phyloP scores from a whole-genome alignment of 2,888 invertebrate genomes.

The Caenorhabditis virilis region DNA sequence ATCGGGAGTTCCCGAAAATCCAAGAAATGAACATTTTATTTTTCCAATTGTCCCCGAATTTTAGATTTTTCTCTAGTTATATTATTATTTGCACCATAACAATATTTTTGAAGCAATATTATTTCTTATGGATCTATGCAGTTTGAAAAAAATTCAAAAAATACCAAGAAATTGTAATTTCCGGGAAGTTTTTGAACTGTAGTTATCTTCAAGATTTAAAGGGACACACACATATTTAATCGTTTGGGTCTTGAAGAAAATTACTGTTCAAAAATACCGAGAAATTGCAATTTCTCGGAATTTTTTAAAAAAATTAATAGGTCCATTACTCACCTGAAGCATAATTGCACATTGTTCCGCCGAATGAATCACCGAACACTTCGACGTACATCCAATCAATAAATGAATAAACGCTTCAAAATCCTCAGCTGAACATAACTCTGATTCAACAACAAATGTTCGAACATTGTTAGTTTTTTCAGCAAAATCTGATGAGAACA shows the following conservation, averaged over 20 bases:
- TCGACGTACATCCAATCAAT: constrained; percentile 44
- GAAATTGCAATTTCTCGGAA: constrained; percentile 5
- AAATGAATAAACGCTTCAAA: constrained; percentile 55
- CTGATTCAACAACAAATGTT: constrained; percentile 46
- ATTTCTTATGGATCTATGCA: too few relatives aligned
- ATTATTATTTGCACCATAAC: too few relatives aligned
- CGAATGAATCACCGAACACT: constrained; percentile 26
- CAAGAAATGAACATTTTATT: too few relatives aligned
- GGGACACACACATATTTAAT: too few relatives aligned
- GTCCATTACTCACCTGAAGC: constrained; percentile 36
- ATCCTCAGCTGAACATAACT: constrained; percentile 40
- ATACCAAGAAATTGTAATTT: too few relatives aligned
- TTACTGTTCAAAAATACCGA: background rate
- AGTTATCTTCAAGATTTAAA: too few relatives aligned
- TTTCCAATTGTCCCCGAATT: too few relatives aligned
- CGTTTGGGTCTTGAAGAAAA: too few relatives aligned
- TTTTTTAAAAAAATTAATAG: constrained; percentile 2
- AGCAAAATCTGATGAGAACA: constrained; percentile 55
- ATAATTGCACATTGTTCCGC: constrained; percentile 48
- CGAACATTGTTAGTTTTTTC: constrained; percentile 49
- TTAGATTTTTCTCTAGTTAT: too few relatives aligned
- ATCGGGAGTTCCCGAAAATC: background rate
- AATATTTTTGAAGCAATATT: constrained; percentile 9
- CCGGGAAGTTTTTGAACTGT: too few relatives aligned
- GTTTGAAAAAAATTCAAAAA: too few relatives aligned